Evolutionary conservation across 1,140 invertebrate genomes (phyloP).

Genomic region (Pseudomyrmex gracilis): DNA sequence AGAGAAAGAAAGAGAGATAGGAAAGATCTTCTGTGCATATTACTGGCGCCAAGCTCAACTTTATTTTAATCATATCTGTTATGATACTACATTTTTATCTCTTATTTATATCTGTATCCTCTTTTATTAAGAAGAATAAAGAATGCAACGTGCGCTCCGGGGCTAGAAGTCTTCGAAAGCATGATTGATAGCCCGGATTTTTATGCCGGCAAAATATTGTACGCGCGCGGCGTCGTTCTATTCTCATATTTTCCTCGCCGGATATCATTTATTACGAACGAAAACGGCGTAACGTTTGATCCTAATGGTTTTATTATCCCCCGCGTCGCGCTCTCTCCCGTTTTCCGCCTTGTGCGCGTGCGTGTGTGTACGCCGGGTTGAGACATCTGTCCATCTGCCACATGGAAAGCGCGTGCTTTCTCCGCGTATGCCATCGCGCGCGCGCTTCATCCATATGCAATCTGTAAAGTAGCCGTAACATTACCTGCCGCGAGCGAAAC

Average conservation of each 20-base stretch:
- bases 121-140: conserved; percentile 39
- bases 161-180: conserved; percentile 41
- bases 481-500: conserved; percentile 39
- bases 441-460: conserved; percentile 60
- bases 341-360: conserved; percentile 44
- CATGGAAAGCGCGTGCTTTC: conserved; percentile 55
- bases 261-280: conserved; percentile 52
- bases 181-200: conserved; percentile 50
- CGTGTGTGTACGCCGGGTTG: conserved; percentile 44
- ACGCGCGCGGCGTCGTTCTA: neutral
- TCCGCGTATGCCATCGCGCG: conserved; percentile 17
- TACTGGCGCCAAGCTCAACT: neutral
- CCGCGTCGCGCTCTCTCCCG: conserved; percentile 28
- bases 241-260: conserved; percentile 45
- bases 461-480: conserved; percentile 62
- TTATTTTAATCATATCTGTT: conserved; percentile 31
- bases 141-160: conserved; percentile 22
- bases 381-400: conserved; percentile 46
- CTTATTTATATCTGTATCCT: conserved; percentile 38
- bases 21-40: neutral
- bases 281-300: conserved; percentile 59
- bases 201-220: conserved; percentile 43
- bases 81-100: conserved; percentile 21
- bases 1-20: too few relatives aligned
- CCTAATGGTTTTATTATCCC: conserved; percentile 58